These are phyloP conservation scores for Plemyria rubiginata DNA, from an alignment of 2,888 invertebrate genomes.

Conservation along the genomic window DNA sequence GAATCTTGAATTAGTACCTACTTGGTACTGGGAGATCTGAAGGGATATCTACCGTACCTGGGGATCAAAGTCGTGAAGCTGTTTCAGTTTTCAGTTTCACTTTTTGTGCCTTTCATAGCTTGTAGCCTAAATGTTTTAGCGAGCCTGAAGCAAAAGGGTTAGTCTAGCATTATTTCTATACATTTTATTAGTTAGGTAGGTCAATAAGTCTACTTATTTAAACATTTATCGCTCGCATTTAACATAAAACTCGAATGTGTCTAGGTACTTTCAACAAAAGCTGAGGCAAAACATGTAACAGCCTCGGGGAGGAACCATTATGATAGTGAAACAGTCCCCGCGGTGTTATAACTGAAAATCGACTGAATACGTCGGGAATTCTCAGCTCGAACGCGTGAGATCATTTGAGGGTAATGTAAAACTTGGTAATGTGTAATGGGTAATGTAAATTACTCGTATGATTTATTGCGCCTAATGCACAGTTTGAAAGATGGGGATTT, in stretches of 20 bases:
- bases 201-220: no score
- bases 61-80: no score
- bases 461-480: conserved; percentile 31
- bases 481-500: conserved; percentile 28
- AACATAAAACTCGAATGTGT: not conserved
- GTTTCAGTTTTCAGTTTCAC: no score
- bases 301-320: not conserved
- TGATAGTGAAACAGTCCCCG: conserved; percentile 8
- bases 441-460: conserved; percentile 34
- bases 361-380: conserved; percentile 2
- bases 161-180: no score
- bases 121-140: conserved; percentile 3
- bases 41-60: no score
- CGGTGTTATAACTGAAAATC: conserved; percentile 19
- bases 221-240: not conserved
- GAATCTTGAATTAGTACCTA: no score
- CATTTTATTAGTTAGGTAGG: no score
- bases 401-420: conserved; percentile 22
- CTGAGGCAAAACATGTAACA: not conserved
- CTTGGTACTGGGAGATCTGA: no score
- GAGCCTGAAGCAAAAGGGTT: not conserved
- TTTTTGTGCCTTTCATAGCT: not conserved
- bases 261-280: not conserved
- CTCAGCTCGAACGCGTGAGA: conserved; percentile 4
- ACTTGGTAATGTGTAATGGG: conserved; percentile 17